These are phyloP conservation scores for Pelobates fuscus DNA, from an alignment of 2,113 vertebrate genomes.

Conservation along the genomic window DNA sequence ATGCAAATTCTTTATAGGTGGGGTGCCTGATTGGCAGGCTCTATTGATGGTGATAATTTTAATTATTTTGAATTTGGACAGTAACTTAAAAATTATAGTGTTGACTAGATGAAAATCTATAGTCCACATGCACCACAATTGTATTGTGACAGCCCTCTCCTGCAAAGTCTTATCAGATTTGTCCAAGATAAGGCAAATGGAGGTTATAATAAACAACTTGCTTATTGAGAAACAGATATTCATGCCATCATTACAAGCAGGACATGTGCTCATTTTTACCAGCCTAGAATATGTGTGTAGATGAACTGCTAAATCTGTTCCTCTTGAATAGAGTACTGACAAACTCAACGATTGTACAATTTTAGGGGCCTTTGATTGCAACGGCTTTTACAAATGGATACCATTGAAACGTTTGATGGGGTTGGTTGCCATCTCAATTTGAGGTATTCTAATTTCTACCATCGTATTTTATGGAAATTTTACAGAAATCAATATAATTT, in stretches of 20 bases:
- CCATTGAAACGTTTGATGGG: slow-evolving; percentile 96
- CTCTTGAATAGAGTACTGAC: slow-evolving; percentile 86
- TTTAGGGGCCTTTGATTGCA: slow-evolving; percentile 99
- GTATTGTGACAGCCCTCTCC: too few relatives aligned
- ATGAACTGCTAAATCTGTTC: slow-evolving; percentile 63
- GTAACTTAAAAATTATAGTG: slow-evolving; percentile 52
- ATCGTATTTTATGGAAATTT: slow-evolving; percentile 66
- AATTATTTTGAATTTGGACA: slow-evolving; percentile 30
- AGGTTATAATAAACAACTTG: slow-evolving; percentile 45
- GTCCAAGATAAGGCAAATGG: too few relatives aligned
- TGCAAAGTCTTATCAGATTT: too few relatives aligned
- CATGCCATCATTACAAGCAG: slow-evolving; percentile 78
- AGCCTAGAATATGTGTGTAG: not conserved
- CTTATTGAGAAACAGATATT: slow-evolving; percentile 66
- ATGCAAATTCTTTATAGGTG: slow-evolving; percentile 1
- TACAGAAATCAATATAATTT: slow-evolving; percentile 43
- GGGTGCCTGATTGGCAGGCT: slow-evolving; percentile 30
- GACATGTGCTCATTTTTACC: slow-evolving; percentile 72
- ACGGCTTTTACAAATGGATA: slow-evolving; percentile 99
- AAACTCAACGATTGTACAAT: slow-evolving; percentile 93
- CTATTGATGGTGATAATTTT: slow-evolving; percentile 32
- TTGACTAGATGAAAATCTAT: not conserved
- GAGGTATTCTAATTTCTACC: slow-evolving; percentile 90
- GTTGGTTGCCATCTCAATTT: slow-evolving; percentile 92
- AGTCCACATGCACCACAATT: not conserved